These are phyloP conservation scores for Orientallactaga sibirica DNA, from an alignment of 2,797 vertebrate species.

Conservation along the genomic window DNA sequence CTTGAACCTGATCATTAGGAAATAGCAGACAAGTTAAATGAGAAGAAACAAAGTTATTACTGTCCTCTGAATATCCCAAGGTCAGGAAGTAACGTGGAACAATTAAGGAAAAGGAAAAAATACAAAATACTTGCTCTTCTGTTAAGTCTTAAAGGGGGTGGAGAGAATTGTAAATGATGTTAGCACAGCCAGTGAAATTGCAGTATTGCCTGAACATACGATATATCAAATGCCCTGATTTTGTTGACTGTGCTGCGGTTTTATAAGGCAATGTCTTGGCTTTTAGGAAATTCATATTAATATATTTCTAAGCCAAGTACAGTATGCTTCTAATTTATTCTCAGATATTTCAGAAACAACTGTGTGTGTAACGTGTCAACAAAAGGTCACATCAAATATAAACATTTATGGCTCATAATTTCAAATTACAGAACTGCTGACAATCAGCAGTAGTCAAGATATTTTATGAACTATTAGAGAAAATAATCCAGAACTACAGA, in stretches of 20 bases:
- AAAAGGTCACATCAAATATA: too few species aligned
- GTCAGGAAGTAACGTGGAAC: background rate
- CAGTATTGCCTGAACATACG: slow-evolving; percentile 13
- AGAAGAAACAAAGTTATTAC: background rate
- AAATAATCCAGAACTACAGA: slow-evolving; percentile 26
- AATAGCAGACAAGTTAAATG: slow-evolving; percentile 4
- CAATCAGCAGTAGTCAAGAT: background rate
- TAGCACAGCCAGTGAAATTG: background rate
- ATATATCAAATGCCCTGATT: background rate
- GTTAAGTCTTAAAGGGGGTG: background rate
- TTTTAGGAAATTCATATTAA: slow-evolving; percentile 29
- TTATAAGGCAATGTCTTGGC: slow-evolving; percentile 16
- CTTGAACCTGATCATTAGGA: background rate
- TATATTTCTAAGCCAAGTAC: background rate
- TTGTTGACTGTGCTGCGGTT: background rate
- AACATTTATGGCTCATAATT: background rate
- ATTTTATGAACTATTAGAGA: background rate
- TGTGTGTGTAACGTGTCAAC: background rate
- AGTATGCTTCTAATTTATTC: slow-evolving; percentile 6
- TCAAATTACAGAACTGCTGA: slow-evolving; percentile 22
- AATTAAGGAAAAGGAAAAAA: background rate
- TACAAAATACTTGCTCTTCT: background rate
- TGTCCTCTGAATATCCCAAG: background rate
- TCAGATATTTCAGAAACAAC: slow-evolving; percentile 3
- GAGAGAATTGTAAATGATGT: slow-evolving; percentile 4